phyloP scores from a whole-genome alignment of 2,888 invertebrate species.

The Troides aeacus region DNA sequence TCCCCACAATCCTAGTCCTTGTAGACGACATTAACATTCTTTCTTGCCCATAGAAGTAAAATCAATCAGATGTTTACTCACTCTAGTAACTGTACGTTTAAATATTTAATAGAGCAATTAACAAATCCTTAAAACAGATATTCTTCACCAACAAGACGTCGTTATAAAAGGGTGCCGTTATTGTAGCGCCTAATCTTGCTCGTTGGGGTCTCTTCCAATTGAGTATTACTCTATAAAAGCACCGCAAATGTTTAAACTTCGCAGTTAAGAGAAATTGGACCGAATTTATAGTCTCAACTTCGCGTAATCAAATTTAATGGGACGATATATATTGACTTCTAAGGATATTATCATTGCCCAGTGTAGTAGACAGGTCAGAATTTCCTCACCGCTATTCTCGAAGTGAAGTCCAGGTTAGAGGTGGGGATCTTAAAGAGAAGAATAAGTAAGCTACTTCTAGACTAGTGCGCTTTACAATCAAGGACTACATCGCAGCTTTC shows the following conservation, averaged over 20 bases:
- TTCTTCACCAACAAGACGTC: neutral
- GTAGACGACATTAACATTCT: no score
- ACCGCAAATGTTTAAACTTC: constrained; percentile 13
- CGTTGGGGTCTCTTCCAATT: constrained; percentile 8
- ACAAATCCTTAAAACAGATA: constrained; percentile 1
- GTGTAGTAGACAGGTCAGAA: no score
- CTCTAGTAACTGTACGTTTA: neutral
- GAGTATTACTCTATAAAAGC: constrained; percentile 5
- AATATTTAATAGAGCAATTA: constrained; percentile 4
- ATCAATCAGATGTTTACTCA: neutral
- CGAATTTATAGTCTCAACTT: constrained; percentile 5
- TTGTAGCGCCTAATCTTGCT: constrained; percentile 9
- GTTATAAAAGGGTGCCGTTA: constrained; percentile 9
- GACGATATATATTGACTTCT: constrained; percentile 2
- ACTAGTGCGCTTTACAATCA: no score
- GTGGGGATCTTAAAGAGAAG: no score
- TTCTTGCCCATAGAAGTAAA: no score
- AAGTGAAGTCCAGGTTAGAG: no score
- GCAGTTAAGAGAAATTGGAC: neutral
- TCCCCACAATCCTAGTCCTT: no score
- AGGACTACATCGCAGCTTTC: no score
- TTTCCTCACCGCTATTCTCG: no score
- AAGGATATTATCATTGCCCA: neutral
- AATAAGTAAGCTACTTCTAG: no score
- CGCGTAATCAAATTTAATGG: neutral